phyloP scores from a whole-genome alignment of 2,113 vertebrate species.

The Apus apus region DNA sequence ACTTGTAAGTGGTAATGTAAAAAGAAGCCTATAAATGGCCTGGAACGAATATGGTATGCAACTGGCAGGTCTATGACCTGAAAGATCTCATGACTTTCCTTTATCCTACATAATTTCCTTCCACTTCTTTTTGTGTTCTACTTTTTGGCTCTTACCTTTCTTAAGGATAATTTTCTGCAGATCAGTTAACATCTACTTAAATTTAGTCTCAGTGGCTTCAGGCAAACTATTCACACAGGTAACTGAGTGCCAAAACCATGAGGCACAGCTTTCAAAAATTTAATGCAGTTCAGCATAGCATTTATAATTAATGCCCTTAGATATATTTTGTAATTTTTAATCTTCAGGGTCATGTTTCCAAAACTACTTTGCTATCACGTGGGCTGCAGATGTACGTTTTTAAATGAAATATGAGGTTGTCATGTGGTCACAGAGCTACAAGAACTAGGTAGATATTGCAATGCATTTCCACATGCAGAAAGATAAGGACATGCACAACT shows the following conservation, averaged over 20 bases:
- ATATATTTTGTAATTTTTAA: background rate
- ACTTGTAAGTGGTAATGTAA: background rate
- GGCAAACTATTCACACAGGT: background rate
- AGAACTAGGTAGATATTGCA: background rate
- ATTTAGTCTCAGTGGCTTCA: background rate
- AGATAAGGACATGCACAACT: background rate
- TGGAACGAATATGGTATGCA: background rate
- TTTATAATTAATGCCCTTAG: background rate
- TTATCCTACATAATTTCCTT: background rate
- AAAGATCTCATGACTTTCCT: background rate
- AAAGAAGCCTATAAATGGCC: background rate
- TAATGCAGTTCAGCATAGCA: background rate
- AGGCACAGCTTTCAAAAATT: background rate
- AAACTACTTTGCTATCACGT: background rate
- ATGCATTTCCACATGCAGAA: background rate
- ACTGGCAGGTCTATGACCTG: background rate
- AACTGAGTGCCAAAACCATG: background rate
- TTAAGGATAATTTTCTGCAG: background rate
- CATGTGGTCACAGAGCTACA: background rate
- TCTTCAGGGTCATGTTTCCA: background rate
- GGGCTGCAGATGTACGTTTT: background rate
- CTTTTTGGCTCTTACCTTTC: background rate
- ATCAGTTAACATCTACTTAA: background rate
- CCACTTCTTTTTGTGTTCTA: background rate
- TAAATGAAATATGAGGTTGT: background rate